Evolutionary conservation across 2,888 invertebrate genomes (phyloP).

Genomic region (Chloroclystis v-ata): DNA sequence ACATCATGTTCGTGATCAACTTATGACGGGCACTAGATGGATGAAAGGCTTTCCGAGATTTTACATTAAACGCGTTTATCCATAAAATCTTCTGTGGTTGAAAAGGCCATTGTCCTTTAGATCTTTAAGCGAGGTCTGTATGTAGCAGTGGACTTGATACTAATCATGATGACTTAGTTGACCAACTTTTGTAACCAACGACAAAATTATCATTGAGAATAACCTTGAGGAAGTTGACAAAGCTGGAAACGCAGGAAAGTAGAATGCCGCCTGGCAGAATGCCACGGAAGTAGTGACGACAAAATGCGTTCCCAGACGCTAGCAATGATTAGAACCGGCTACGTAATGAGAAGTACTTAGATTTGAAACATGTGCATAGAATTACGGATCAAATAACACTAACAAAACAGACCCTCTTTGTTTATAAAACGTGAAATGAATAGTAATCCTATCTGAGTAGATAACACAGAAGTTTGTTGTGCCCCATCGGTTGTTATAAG

Average conservation of each 20-base stretch:
- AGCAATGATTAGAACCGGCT: slow-evolving; percentile 15
- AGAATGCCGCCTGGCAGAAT: slow-evolving; percentile 53
- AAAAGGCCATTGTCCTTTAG: too few relatives aligned
- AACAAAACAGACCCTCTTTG: slow-evolving; percentile 18
- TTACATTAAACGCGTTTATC: too few relatives aligned
- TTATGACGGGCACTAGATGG: too few relatives aligned
- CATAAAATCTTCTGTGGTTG: too few relatives aligned
- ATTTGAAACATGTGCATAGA: slow-evolving; percentile 19
- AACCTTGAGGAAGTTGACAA: slow-evolving; percentile 68
- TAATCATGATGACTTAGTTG: slow-evolving; percentile 49
- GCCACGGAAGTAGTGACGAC: slow-evolving; percentile 41
- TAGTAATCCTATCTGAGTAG: slow-evolving; percentile 18
- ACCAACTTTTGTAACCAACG: slow-evolving; percentile 28
- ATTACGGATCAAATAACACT: slow-evolving; percentile 13
- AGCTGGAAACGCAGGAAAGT: slow-evolving; percentile 52
- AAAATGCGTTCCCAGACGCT: slow-evolving; percentile 23
- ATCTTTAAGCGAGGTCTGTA: too few relatives aligned
- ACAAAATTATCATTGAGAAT: slow-evolving; percentile 41
- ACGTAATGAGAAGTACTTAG: slow-evolving; percentile 16
- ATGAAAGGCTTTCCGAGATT: too few relatives aligned
- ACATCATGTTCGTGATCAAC: too few relatives aligned
- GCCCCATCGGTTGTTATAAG: slow-evolving; percentile 22
- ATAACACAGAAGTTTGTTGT: slow-evolving; percentile 32
- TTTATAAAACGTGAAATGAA: slow-evolving; percentile 21
- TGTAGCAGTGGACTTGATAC: too few relatives aligned